Evolutionary conservation across 2,888 invertebrate species (phyloP).

Genomic region (Fissipunctia ypsillon): DNA sequence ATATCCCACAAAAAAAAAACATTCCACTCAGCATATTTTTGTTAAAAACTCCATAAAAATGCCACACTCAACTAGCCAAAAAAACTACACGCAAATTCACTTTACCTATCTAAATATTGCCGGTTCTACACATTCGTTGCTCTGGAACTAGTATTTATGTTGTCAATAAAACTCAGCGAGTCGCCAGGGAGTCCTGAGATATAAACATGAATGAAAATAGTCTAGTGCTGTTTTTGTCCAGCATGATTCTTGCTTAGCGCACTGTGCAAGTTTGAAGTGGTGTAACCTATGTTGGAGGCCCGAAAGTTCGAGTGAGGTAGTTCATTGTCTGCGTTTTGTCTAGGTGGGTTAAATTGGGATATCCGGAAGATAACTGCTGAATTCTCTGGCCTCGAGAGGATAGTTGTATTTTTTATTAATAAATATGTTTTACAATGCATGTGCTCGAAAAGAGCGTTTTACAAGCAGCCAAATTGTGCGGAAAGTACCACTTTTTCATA

Average conservation of each 20-base stretch:
- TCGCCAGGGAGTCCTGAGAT: conserved; percentile 77
- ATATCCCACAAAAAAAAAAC: conserved; percentile 21
- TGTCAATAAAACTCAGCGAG: conserved; percentile 85
- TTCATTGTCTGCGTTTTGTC: conserved; percentile 20
- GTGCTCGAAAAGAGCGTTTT: too few relatives aligned
- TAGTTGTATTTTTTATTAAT: background rate
- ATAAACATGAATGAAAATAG: conserved; percentile 86
- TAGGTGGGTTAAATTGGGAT: conserved; percentile 6
- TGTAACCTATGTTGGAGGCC: conserved; percentile 18
- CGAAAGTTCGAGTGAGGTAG: conserved; percentile 1
- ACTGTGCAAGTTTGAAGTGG: conserved; percentile 50
- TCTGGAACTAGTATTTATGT: conserved; percentile 82
- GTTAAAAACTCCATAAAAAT: conserved; percentile 23
- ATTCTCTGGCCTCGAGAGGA: background rate
- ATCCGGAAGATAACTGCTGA: background rate
- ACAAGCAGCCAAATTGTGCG: too few relatives aligned
- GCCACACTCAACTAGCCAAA: conserved; percentile 30
- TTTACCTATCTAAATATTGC: conserved; percentile 62
- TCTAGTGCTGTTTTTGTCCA: conserved; percentile 71
- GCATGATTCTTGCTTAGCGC: conserved; percentile 38
- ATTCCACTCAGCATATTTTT: conserved; percentile 19
- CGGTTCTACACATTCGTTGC: conserved; percentile 70
- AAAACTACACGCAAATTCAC: conserved; percentile 62
- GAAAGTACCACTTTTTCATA: too few relatives aligned
- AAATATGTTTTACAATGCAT: too few relatives aligned